These are phyloP conservation scores for Elephantulus edwardii DNA, from an alignment of 2,113 vertebrate genomes.

Conservation along the genomic window DNA sequence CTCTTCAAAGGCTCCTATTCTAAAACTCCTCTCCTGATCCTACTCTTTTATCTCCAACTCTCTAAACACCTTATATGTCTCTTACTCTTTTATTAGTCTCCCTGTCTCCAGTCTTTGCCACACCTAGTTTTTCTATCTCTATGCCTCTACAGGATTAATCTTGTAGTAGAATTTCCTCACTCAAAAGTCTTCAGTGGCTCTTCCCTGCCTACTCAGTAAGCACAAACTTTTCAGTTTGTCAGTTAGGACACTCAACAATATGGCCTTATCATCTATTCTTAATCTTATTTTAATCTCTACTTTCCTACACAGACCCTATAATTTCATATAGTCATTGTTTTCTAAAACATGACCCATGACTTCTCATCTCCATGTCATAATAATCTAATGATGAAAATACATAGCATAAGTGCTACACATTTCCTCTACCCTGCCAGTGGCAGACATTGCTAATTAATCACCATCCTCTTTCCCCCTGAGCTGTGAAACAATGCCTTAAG, in stretches of 20 bases:
- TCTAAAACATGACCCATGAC: conserved; percentile 29
- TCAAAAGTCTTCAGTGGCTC: neutral
- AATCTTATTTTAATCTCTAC: conserved; percentile 20
- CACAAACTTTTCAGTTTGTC: neutral
- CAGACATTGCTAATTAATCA: conserved; percentile 49
- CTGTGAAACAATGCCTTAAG: neutral
- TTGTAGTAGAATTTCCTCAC: neutral
- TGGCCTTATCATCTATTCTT: neutral
- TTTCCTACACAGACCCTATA: conserved; percentile 3
- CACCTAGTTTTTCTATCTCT: neutral
- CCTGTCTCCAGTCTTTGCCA: neutral
- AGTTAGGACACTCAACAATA: neutral
- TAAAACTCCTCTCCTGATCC: too few species aligned
- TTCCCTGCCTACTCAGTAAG: neutral
- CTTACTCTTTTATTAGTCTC: too few species aligned
- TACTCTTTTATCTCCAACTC: too few species aligned
- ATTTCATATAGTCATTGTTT: conserved; percentile 20
- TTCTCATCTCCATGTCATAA: conserved; percentile 55
- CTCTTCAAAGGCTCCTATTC: too few species aligned
- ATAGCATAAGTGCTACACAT: neutral
- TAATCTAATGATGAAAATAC: conserved; percentile 15
- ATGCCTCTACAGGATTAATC: neutral
- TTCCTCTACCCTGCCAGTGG: conserved; percentile 25
- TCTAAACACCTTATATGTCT: too few species aligned
- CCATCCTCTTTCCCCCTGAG: conserved; percentile 24